phyloP scores from a whole-genome alignment of 1,140 invertebrate species.

The Arion vulgaris region DNA sequence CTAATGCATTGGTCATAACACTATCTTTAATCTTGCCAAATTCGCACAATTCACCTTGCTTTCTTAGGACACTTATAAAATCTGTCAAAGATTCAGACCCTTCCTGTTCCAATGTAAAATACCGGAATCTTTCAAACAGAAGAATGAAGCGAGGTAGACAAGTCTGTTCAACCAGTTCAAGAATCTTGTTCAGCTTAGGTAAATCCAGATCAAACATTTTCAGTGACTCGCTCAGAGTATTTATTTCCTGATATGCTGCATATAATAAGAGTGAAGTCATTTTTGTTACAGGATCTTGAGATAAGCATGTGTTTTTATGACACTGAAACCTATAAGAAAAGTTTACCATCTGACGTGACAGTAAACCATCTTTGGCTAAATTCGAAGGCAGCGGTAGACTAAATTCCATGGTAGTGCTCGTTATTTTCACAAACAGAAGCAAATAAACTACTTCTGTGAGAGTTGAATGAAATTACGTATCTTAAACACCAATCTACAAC shows the following conservation, averaged over 20 bases:
- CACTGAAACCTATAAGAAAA: conserved; percentile 16
- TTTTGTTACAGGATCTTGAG: background rate
- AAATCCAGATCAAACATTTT: conserved; percentile 6
- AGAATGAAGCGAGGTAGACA: conserved; percentile 27
- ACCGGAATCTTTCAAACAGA: conserved; percentile 29
- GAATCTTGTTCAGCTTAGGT: conserved; percentile 1
- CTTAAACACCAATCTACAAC: background rate
- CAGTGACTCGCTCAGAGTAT: background rate
- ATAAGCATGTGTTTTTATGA: background rate
- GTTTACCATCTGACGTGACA: background rate
- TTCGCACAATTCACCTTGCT: conserved; percentile 24
- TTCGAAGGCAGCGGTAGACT: background rate
- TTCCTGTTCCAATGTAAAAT: conserved; percentile 16
- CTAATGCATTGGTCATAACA: conserved; percentile 21
- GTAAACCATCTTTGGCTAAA: conserved; percentile 7
- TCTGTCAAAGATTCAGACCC: conserved; percentile 10
- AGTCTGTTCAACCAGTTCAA: conserved; percentile 18
- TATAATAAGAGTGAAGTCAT: conserved; percentile 4
- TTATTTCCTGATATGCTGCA: background rate
- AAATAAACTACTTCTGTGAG: background rate
- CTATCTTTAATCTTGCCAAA: conserved; percentile 22
- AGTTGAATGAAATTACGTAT: background rate
- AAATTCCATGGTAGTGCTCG: background rate
- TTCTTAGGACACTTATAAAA: background rate
- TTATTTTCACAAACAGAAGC: background rate